These are phyloP conservation scores for Synanthedon tipuliformis DNA, from an alignment of 2,888 invertebrate species.

Conservation along the genomic window DNA sequence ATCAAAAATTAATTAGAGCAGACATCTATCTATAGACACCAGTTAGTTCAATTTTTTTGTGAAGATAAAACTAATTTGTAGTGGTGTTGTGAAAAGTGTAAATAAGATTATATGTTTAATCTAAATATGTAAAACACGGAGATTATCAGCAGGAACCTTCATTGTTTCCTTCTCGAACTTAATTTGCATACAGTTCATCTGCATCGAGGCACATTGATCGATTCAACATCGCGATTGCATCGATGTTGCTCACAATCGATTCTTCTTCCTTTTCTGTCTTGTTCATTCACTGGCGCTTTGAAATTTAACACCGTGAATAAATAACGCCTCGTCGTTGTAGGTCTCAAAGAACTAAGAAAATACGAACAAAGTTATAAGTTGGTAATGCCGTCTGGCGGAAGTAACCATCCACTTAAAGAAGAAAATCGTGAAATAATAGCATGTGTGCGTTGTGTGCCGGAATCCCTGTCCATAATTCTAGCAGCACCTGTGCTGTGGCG, in stretches of 20 bases:
- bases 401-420: too few species aligned
- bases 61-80: neutral
- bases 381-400: too few species aligned
- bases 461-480: too few species aligned
- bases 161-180: constrained; percentile 47
- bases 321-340: constrained; percentile 29
- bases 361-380: too few species aligned
- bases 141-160: constrained; percentile 57
- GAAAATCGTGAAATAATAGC: too few species aligned
- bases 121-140: constrained; percentile 17
- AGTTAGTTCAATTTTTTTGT: too few species aligned
- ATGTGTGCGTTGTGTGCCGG: too few species aligned
- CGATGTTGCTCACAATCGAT: constrained; percentile 11
- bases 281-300: constrained; percentile 34
- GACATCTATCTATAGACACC: too few species aligned
- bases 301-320: constrained; percentile 47
- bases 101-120: neutral
- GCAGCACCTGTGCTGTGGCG: too few species aligned
- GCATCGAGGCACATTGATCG: constrained; percentile 26
- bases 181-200: constrained; percentile 58
- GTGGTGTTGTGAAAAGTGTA: neutral
- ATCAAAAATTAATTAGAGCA: too few species aligned
- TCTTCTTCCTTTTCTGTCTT: constrained; percentile 19
- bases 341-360: constrained; percentile 12
- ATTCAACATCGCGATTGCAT: constrained; percentile 34